These are phyloP conservation scores for Parnassius glacialis DNA, from an alignment of 2,888 invertebrate genomes.

Conservation along the genomic window DNA sequence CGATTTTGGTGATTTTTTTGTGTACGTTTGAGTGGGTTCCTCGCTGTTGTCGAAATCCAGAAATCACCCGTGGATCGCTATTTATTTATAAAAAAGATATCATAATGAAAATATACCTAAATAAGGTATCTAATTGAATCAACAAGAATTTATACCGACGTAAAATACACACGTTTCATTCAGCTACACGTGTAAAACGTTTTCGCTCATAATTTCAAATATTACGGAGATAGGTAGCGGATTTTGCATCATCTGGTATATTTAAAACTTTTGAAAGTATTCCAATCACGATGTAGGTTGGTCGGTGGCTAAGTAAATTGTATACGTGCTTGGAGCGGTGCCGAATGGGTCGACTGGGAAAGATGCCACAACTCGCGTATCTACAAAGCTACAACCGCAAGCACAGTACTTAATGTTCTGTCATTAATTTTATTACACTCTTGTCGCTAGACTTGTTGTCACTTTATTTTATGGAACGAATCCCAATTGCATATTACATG, in stretches of 20 bases:
- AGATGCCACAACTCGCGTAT: conserved; percentile 41
- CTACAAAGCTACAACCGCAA: conserved; percentile 25
- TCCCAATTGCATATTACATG: too few species aligned
- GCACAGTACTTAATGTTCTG: conserved; percentile 17
- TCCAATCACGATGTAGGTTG: conserved; percentile 64
- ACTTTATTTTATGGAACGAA: too few species aligned
- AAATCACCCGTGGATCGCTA: too few species aligned
- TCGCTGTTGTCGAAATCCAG: too few species aligned
- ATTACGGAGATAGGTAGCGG: conserved; percentile 7
- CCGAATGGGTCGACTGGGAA: conserved; percentile 67
- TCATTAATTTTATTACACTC: conserved; percentile 17
- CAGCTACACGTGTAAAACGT: not conserved
- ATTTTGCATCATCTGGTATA: conserved; percentile 30
- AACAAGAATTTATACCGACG: too few species aligned
- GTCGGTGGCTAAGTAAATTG: conserved; percentile 72
- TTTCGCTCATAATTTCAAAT: not conserved
- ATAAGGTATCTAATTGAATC: not conserved
- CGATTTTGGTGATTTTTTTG: too few species aligned
- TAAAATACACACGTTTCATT: not conserved
- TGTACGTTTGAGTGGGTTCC: too few species aligned
- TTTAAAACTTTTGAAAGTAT: conserved; percentile 60
- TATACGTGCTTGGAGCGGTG: conserved; percentile 74
- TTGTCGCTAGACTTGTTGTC: not conserved
- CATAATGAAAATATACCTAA: too few species aligned
- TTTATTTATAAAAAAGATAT: too few species aligned